phyloP scores from a whole-genome alignment of 2,113 vertebrate species.

The Paradisaea rubra region DNA sequence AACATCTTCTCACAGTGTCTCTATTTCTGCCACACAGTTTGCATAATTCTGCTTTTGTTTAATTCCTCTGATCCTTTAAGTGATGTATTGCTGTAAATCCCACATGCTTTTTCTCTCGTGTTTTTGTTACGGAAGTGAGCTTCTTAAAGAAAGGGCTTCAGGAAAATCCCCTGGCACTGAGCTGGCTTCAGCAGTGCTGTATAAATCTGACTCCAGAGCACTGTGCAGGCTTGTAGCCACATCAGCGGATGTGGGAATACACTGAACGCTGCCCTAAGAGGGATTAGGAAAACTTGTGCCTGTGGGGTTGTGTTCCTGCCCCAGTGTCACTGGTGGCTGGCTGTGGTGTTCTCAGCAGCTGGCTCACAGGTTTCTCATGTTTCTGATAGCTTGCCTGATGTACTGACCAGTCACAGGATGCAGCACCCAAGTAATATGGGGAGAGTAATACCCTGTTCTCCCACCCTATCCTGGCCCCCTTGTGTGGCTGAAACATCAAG shows the following conservation, averaged over 20 bases:
- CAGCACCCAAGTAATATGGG: background rate
- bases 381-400: background rate
- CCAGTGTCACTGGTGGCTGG: background rate
- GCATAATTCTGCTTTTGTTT: background rate
- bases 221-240: background rate
- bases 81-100: background rate
- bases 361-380: background rate
- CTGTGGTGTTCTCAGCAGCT: background rate
- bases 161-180: background rate
- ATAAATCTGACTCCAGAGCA: background rate
- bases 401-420: background rate
- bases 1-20: background rate
- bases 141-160: background rate
- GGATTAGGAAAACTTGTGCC: background rate
- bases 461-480: background rate
- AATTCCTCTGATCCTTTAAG: background rate
- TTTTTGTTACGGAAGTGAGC: background rate
- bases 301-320: background rate
- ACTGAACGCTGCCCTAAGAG: accelerated
- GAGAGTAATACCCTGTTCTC: background rate
- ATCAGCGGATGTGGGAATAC: accelerated
- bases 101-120: background rate
- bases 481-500: background rate
- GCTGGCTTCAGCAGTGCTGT: background rate
- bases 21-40: background rate